Conservation (phyloP, 2,113 vertebrate genomes). For the Nicator chloris region DNA sequence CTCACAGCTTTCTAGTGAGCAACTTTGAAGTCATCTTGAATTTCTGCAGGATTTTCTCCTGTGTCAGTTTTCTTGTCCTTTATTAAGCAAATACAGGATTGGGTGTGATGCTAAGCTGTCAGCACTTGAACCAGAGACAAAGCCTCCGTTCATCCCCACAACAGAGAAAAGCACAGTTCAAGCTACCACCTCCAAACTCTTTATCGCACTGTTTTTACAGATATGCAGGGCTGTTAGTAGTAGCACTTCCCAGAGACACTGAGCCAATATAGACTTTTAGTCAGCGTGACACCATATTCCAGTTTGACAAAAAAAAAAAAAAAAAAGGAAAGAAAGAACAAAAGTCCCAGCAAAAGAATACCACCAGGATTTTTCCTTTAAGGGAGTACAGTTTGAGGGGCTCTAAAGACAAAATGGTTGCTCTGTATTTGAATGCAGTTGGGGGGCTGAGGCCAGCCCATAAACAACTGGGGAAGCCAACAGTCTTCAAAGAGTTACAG, state of each 20-base stretch:
- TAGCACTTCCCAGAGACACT: not conserved
- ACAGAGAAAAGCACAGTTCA: not conserved
- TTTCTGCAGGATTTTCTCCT: slow-evolving; percentile 23
- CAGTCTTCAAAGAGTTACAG: not conserved
- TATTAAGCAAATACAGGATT: not conserved
- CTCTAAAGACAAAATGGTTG: not conserved
- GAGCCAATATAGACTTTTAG: not conserved
- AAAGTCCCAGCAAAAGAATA: not conserved
- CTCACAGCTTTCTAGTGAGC: not conserved
- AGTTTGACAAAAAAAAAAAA: not conserved
- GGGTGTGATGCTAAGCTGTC: slow-evolving; percentile 10
- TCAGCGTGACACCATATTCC: not conserved
- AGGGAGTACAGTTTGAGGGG: not conserved
- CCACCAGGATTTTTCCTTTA: not conserved
- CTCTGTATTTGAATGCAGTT: not conserved
- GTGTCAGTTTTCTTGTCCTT: not conserved
- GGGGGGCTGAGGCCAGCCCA: not conserved
- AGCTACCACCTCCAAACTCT: not conserved
- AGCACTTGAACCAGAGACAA: not conserved
- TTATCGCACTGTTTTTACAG: not conserved
- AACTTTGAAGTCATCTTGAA: slow-evolving; percentile 38
- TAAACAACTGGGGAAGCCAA: not conserved
- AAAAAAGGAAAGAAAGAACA: not conserved
- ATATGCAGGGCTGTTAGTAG: not conserved
- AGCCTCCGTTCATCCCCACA: not conserved